These are phyloP conservation scores for Chaetops frenatus DNA, from an alignment of 2,113 vertebrate genomes.

Conservation along the genomic window DNA sequence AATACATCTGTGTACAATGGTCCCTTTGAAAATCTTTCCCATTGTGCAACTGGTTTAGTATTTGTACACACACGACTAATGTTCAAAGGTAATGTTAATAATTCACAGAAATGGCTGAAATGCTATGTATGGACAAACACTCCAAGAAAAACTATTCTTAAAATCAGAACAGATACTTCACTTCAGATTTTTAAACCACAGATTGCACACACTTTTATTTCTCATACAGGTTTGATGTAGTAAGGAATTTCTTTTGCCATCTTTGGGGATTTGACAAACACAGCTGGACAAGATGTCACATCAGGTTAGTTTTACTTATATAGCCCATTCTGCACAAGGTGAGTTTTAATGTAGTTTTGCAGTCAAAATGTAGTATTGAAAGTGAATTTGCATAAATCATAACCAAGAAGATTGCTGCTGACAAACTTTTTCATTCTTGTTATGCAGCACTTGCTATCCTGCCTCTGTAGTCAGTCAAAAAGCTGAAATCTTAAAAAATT, in stretches of 20 bases:
- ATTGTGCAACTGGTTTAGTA: neutral
- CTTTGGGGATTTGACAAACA: neutral
- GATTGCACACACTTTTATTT: neutral
- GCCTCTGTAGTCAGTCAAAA: neutral
- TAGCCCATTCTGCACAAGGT: neutral
- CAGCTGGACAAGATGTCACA: neutral
- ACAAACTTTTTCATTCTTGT: neutral
- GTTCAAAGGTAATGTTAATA: neutral
- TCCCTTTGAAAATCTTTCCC: neutral
- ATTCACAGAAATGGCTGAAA: neutral
- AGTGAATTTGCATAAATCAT: neutral
- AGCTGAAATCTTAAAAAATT: neutral
- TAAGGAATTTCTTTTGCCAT: neutral
- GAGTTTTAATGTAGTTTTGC: neutral
- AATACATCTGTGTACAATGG: neutral
- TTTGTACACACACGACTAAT: neutral
- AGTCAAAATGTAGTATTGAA: neutral
- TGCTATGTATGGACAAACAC: neutral
- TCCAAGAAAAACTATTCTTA: neutral
- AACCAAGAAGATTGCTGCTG: neutral
- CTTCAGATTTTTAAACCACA: neutral
- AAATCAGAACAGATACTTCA: neutral
- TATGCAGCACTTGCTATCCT: neutral
- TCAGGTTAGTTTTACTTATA: neutral
- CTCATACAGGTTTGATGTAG: neutral